Percentiles rank a stretch among this genome's conserved stretches.
phyloP scores from a whole-genome alignment of 1,140 invertebrate species.

The Lordiphosa clarofinis region DNA sequence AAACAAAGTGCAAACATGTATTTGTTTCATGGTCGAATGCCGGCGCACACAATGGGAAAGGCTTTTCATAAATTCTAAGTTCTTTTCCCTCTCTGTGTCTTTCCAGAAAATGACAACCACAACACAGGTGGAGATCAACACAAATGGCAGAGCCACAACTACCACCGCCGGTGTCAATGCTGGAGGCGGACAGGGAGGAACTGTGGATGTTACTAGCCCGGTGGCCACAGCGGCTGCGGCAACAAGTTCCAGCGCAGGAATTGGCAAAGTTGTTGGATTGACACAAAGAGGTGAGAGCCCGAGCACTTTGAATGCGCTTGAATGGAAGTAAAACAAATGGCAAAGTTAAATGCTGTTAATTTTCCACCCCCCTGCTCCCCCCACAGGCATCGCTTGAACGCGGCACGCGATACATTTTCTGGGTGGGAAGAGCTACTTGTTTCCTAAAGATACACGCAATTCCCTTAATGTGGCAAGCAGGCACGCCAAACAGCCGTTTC shows the following conservation, averaged over 20 bases:
- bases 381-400: slow-evolving; percentile 3
- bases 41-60: slow-evolving; percentile 15
- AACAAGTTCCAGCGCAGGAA: slow-evolving; percentile 11
- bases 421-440: no score
- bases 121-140: slow-evolving; percentile 51
- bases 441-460: no score
- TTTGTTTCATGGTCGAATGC: slow-evolving; percentile 59
- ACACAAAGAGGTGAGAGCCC: slow-evolving; percentile 47
- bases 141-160: slow-evolving; percentile 19
- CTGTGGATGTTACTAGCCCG: slow-evolving; percentile 8
- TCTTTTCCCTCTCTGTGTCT: slow-evolving; percentile 11
- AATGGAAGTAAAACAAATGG: slow-evolving; percentile 2
- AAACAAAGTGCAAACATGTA: slow-evolving; percentile 24
- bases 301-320: not conserved
- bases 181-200: not conserved
- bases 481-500: slow-evolving; percentile 15
- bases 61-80: slow-evolving; percentile 36
- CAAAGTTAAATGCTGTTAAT: slow-evolving; percentile 35
- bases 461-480: slow-evolving; percentile 4
- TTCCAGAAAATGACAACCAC: slow-evolving; percentile 57
- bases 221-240: slow-evolving; percentile 8
- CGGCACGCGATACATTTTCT: no score
- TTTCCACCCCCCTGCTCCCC: not conserved
- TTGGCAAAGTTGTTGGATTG: slow-evolving; percentile 12
- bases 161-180: not conserved